Conservation (phyloP, 2,888 invertebrate species). For the Epinotia bilunana region DNA sequence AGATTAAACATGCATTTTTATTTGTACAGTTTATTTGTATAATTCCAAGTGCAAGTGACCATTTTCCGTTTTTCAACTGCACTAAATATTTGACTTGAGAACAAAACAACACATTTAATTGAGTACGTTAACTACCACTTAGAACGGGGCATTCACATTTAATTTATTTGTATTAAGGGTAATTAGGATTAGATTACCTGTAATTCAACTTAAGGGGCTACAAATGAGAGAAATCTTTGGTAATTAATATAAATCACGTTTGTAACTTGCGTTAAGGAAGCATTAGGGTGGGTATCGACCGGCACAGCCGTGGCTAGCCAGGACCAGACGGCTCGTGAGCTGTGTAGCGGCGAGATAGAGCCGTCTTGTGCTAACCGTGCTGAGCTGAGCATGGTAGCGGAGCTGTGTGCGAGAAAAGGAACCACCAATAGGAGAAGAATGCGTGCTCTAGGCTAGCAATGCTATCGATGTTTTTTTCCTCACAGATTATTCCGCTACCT, state of each 20-base stretch:
- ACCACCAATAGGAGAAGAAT: too few relatives aligned
- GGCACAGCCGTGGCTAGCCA: too few relatives aligned
- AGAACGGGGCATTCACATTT: constrained; percentile 1
- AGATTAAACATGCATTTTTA: background rate
- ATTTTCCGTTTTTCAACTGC: constrained; percentile 4
- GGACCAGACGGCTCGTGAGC: too few relatives aligned
- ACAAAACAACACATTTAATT: constrained; percentile 23
- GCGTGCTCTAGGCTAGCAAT: too few relatives aligned
- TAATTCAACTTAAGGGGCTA: constrained; percentile 2
- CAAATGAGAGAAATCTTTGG: background rate
- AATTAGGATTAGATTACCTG: constrained; percentile 33
- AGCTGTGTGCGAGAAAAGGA: too few relatives aligned
- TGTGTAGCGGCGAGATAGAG: too few relatives aligned
- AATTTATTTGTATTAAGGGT: constrained; percentile 26
- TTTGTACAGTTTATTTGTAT: background rate
- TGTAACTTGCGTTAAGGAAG: background rate
- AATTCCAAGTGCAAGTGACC: too few relatives aligned
- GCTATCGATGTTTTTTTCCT: too few relatives aligned
- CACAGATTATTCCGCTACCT: too few relatives aligned
- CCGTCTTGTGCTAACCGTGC: too few relatives aligned
- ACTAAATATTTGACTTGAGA: constrained; percentile 4
- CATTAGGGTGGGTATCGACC: too few relatives aligned
- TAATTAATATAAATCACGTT: constrained; percentile 13
- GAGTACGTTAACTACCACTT: constrained; percentile 20
- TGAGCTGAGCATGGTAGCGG: too few relatives aligned